Percentiles rank a stretch among this genome's conserved stretches.
These are phyloP conservation scores for Gracilinanus agilis DNA, from an alignment of 2,113 vertebrate species.

Conservation along the genomic window DNA sequence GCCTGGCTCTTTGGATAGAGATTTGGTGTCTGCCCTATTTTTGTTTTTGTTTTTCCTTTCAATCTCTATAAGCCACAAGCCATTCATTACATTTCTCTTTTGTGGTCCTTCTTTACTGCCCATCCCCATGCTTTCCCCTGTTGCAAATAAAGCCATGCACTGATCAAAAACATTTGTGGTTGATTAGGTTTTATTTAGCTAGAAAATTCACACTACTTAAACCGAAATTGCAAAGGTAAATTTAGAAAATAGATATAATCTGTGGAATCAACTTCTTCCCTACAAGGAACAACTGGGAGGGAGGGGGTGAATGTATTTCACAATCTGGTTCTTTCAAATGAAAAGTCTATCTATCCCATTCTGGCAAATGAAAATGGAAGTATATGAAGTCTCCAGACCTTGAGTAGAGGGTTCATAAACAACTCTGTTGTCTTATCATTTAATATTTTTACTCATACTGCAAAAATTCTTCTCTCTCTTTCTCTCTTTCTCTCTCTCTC, in stretches of 20 bases:
- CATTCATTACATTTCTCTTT: not conserved
- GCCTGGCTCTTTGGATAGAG: not conserved
- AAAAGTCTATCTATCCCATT: not conserved
- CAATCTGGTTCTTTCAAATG: not conserved
- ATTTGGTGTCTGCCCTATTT: not conserved
- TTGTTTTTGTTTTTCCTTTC: not conserved
- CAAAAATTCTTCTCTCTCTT: not conserved
- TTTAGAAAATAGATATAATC: not conserved
- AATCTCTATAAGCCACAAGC: not conserved
- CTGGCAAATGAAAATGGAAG: not conserved
- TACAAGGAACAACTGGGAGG: not conserved
- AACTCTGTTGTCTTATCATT: not conserved
- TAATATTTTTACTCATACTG: not conserved
- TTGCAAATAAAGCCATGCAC: not conserved
- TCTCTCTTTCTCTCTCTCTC: not conserved
- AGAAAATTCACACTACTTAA: not conserved
- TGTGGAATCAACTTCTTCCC: not conserved
- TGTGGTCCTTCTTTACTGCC: not conserved
- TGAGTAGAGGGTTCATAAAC: not conserved
- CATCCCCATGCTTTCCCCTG: not conserved
- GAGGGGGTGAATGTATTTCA: not conserved
- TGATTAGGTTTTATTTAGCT: not conserved
- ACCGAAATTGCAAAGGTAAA: not conserved
- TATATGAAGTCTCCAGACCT: not conserved
- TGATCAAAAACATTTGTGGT: not conserved